These are phyloP conservation scores for Agriopis aurantiaria DNA, from an alignment of 2,888 invertebrate genomes.

Conservation along the genomic window DNA sequence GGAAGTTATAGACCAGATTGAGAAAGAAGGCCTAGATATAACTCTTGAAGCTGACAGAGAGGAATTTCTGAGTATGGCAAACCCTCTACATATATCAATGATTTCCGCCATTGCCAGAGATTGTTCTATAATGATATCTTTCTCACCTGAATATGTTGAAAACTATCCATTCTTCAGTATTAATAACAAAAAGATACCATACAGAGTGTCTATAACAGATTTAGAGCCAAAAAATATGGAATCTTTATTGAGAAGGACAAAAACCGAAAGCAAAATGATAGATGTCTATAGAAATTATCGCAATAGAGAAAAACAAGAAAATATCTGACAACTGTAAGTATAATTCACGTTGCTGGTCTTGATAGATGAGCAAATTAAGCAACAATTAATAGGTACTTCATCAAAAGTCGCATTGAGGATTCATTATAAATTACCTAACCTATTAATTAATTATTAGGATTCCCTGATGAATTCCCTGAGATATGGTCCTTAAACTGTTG, in stretches of 20 bases:
- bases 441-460: too few relatives aligned
- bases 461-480: too few relatives aligned
- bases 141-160: conserved; percentile 60
- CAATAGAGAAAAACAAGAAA: conserved; percentile 16
- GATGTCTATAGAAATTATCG: conserved; percentile 60
- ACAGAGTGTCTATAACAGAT: conserved; percentile 88
- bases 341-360: background rate
- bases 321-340: conserved; percentile 27
- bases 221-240: conserved; percentile 88
- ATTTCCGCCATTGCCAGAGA: conserved; percentile 90
- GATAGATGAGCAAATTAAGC: background rate
- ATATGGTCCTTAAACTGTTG: too few relatives aligned
- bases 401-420: too few relatives aligned
- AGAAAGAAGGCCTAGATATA: conserved; percentile 56
- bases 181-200: conserved; percentile 72
- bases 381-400: background rate
- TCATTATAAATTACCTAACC: too few relatives aligned
- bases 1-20: conserved; percentile 56
- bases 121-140: conserved; percentile 89
- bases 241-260: conserved; percentile 66
- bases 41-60: conserved; percentile 48
- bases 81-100: conserved; percentile 67
- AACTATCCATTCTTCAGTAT: conserved; percentile 60
- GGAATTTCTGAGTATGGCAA: conserved; percentile 52
- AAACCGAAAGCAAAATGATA: conserved; percentile 64